These are phyloP conservation scores for Psococerastis gibbosa DNA, from an alignment of 2,888 invertebrate genomes.

Conservation along the genomic window DNA sequence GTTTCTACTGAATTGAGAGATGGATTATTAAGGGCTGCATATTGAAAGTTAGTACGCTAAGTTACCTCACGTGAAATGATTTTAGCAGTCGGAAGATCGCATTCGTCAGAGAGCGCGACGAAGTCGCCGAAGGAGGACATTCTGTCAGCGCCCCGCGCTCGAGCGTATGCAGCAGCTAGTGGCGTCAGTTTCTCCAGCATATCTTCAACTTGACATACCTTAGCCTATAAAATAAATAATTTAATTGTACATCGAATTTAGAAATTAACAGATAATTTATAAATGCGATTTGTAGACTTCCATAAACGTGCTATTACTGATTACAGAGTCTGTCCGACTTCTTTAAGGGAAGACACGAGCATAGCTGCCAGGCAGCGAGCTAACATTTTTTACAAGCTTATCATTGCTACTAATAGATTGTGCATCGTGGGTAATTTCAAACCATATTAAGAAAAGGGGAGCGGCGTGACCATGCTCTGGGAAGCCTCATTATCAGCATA, in stretches of 20 bases:
- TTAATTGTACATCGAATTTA: not conserved
- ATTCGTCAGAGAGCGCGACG: constrained; percentile 77
- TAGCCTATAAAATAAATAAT: constrained; percentile 37
- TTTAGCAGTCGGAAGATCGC: constrained; percentile 76
- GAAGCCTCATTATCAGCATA: too few relatives aligned
- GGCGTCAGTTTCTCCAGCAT: constrained; percentile 52
- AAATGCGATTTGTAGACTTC: constrained; percentile 7
- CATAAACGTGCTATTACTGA: too few relatives aligned
- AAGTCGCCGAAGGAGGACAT: constrained; percentile 99
- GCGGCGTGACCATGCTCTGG: too few relatives aligned
- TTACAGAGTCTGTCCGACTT: too few relatives aligned
- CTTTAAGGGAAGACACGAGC: too few relatives aligned
- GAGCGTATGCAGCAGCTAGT: constrained; percentile 77
- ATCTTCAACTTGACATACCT: constrained; percentile 87
- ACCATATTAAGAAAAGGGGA: too few relatives aligned
- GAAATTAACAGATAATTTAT: not conserved
- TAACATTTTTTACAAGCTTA: too few relatives aligned
- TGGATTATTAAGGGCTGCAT: constrained; percentile 4
- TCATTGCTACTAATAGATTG: too few relatives aligned
- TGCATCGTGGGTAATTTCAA: too few relatives aligned
- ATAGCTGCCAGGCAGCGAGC: too few relatives aligned
- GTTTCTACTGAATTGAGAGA: too few relatives aligned
- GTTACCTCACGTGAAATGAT: constrained; percentile 59
- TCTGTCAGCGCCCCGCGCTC: constrained; percentile 91
- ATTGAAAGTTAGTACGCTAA: not conserved